phyloP scores from a whole-genome alignment of 2,113 vertebrate genomes.

The Acanthisitta chloris region DNA sequence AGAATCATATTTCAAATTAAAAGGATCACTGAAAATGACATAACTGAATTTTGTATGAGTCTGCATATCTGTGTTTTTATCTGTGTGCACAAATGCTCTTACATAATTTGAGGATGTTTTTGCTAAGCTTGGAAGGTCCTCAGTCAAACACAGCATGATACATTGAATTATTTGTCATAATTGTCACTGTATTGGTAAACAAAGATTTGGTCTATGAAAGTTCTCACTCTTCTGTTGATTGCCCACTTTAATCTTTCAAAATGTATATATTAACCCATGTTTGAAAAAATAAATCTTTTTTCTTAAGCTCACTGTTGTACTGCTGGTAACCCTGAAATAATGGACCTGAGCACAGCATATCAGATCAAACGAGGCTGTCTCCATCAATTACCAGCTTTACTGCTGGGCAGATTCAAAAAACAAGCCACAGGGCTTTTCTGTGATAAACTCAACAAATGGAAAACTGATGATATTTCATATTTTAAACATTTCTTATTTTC shows the following conservation, averaged over 20 bases:
- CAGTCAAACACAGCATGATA: not conserved
- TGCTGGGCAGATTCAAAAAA: not conserved
- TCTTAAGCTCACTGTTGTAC: not conserved
- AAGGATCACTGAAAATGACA: not conserved
- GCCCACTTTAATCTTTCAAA: not conserved
- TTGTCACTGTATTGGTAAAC: not conserved
- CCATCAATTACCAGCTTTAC: not conserved
- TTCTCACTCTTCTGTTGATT: not conserved
- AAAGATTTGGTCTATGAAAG: not conserved
- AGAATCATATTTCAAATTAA: not conserved
- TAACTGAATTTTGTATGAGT: not conserved
- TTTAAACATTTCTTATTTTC: constrained; percentile 70
- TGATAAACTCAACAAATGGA: not conserved
- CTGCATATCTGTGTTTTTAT: not conserved
- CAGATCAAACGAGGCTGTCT: not conserved
- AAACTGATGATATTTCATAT: constrained; percentile 25
- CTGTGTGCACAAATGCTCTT: not conserved
- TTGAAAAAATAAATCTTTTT: not conserved
- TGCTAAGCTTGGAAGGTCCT: not conserved
- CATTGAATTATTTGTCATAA: not conserved
- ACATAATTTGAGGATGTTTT: not conserved
- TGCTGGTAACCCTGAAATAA: not conserved
- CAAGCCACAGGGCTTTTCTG: not conserved
- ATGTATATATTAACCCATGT: not conserved
- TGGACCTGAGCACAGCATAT: not conserved